These are phyloP conservation scores for Tenthredo distinguenda DNA, from an alignment of 2,888 invertebrate species.

Conservation along the genomic window DNA sequence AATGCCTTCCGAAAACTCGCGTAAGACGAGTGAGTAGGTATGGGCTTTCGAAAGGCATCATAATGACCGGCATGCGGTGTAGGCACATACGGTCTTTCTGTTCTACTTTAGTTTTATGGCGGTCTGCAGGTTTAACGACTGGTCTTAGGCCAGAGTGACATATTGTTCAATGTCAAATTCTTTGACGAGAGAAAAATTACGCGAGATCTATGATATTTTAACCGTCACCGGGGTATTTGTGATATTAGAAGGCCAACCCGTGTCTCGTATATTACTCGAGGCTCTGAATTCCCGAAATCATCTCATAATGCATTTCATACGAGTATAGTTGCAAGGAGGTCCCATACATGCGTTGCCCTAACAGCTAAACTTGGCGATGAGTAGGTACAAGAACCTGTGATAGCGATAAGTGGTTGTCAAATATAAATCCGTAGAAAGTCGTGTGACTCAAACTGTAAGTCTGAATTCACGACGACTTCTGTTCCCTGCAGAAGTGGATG, in stretches of 20 bases:
- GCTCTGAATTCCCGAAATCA: background rate
- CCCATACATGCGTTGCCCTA: background rate
- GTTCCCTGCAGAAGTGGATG: background rate
- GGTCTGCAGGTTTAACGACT: background rate
- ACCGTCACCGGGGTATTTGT: background rate
- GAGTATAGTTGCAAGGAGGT: background rate
- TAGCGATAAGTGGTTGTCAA: background rate
- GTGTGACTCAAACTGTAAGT: background rate
- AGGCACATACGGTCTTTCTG: background rate
- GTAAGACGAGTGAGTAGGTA: background rate
- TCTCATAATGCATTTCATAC: background rate
- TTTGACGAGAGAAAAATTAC: background rate
- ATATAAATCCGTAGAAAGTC: background rate
- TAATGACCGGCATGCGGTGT: too few species aligned
- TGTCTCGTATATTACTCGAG: background rate
- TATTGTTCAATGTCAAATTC: background rate
- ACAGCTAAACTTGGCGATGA: background rate
- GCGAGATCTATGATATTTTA: background rate
- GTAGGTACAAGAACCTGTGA: background rate
- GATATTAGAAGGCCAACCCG: background rate
- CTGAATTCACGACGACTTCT: background rate
- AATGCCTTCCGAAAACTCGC: background rate
- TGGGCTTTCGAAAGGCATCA: background rate
- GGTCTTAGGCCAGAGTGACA: background rate
- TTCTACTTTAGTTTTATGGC: background rate